Evolutionary conservation across 2,113 vertebrate genomes (phyloP), one percentile per base, ranked within the genome.

Genomic region (Carassius auratus): DNA sequence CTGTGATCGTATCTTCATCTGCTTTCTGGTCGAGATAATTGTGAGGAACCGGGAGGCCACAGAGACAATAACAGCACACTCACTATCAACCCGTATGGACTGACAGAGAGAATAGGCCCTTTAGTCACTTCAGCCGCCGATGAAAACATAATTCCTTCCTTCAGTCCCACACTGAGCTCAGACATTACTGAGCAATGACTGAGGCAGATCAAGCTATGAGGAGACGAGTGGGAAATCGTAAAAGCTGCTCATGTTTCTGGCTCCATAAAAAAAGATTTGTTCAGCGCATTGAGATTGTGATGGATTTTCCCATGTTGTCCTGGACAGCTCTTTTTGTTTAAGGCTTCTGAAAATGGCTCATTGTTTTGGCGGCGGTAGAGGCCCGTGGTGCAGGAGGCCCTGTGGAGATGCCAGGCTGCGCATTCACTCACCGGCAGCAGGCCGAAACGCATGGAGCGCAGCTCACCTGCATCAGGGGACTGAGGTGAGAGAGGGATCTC

Each of bases 81-180:
- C 68, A 15, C 87, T 64, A 81, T 61, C 76, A 74, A n/a, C 45
- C 87, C 76, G 68, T 38, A 87, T 89, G 88, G 84, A 88, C 86
- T 62, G 88, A 81, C 36, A 50, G 21, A 80, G 73, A 87, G 71
- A 89, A 89, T 75, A 87, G 30, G 86, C 87, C 59, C 85, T 86
- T 84, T 87, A 92, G 86, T 64, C 87, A 62, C 83, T 75, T 87
- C 94, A 91, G 93, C 92, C 92, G 86, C 88, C 89, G 96, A 95
- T 96, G 96, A 96, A 94, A 96, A 95, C 95, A 94, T 94, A 96
- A 97, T 97, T 95, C 95, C 92, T 90, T 64, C 86, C 91, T 91
- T 91, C 87, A 66, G 69, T 33, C 90, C 92, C 94, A 94, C 76
- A 21, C 92, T 93, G 94, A 93, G 93, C 89, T 91, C 94, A 91